Evolutionary conservation across 92 coral and sea anemone genomes (phyloP).

Genomic region (Anthopleura xanthogrammica): DNA sequence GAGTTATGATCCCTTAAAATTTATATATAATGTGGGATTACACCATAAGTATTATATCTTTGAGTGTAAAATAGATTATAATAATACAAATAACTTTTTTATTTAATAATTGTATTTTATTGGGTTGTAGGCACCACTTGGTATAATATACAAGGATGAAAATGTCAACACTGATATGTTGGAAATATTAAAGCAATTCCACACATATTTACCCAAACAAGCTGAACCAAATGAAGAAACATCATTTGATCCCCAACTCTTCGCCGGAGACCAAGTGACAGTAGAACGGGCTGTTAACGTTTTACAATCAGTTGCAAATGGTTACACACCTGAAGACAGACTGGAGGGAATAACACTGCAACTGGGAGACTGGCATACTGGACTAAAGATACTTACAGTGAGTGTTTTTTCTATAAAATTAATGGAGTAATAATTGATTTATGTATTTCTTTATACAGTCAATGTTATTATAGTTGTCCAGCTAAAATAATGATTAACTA

Average conservation of each 20-base stretch:
- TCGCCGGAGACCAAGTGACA: slow-evolving; percentile 45
- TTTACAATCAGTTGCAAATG: slow-evolving; percentile 39
- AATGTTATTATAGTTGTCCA: too few species aligned
- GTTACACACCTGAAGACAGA: slow-evolving; percentile 49
- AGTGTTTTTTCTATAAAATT: not conserved
- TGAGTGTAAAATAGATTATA: too few species aligned
- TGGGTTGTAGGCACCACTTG: slow-evolving; percentile 5
- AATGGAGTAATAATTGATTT: too few species aligned
- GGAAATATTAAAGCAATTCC: not conserved
- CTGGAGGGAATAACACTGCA: slow-evolving; percentile 48
- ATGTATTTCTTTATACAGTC: too few species aligned
- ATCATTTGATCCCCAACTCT: slow-evolving; percentile 26
- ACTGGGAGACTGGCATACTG: slow-evolving; percentile 59
- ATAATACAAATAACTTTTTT: not conserved
- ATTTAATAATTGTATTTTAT: too few species aligned
- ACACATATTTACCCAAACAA: not conserved
- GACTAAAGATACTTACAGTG: slow-evolving; percentile 44
- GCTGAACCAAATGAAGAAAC: not conserved
- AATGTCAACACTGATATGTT: not conserved
- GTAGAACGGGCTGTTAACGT: slow-evolving; percentile 46
- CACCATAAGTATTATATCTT: too few species aligned
- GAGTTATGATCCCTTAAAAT: too few species aligned
- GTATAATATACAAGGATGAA: not conserved
- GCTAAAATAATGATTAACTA: too few species aligned
- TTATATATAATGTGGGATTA: too few species aligned